Evolutionary conservation across 2,113 vertebrate genomes (phyloP).

Genomic region (Phoxinus phoxinus): DNA sequence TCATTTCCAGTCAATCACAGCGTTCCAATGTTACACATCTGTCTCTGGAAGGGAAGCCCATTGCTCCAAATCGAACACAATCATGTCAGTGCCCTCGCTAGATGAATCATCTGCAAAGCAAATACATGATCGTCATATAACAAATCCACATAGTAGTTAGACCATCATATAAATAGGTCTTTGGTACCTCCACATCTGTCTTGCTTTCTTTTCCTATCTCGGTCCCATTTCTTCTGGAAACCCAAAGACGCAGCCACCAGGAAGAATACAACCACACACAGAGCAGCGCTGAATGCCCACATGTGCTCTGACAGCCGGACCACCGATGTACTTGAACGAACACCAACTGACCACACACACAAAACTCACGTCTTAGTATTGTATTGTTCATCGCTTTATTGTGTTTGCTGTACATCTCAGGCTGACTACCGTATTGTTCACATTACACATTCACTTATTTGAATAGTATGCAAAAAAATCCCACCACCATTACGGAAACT

Average conservation of each 20-base stretch:
- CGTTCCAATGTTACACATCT: conserved; percentile 42
- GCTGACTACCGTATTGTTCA: not conserved
- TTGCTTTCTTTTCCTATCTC: conserved; percentile 17
- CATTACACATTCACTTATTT: not conserved
- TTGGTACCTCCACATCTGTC: conserved; percentile 5
- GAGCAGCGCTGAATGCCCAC: conserved; percentile 70
- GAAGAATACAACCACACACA: conserved; percentile 65
- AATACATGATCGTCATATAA: not conserved
- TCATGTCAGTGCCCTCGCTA: conserved; percentile 36
- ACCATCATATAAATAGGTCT: not conserved
- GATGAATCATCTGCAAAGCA: conserved; percentile 40
- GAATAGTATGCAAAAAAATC: not conserved
- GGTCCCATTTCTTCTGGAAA: conserved; percentile 72
- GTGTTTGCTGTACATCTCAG: not conserved
- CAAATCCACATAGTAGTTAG: not conserved
- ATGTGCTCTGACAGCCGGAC: conserved; percentile 55
- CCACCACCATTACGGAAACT: not conserved
- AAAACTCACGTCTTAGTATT: not conserved
- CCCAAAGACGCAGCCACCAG: conserved; percentile 62
- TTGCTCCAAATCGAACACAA: not conserved
- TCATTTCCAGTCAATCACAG: not conserved
- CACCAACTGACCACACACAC: conserved; percentile 45
- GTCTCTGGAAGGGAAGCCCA: conserved; percentile 55
- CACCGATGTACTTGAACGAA: not conserved
- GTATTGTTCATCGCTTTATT: not conserved